These are phyloP conservation scores for Trachythela sp. DNA, from an alignment of 64 coral and sea anemone species.

Conservation along the genomic window DNA sequence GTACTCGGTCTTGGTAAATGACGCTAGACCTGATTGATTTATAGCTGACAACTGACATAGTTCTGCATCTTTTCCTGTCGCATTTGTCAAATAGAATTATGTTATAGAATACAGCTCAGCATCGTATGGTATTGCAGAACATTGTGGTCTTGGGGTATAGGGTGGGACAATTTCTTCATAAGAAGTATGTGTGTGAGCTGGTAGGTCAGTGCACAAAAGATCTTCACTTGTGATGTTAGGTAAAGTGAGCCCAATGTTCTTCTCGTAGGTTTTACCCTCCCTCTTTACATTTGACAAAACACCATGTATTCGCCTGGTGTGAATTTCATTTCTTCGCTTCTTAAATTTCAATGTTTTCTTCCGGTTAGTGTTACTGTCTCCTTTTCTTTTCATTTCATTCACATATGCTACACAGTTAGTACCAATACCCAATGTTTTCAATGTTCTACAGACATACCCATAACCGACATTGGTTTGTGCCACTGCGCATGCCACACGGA, in stretches of 20 bases:
- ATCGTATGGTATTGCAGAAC: neutral
- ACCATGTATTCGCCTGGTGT: neutral
- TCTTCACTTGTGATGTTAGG: neutral
- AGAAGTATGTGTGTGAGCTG: neutral
- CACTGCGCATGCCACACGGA: conserved; percentile 1
- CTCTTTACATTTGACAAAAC: neutral
- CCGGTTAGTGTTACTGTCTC: neutral
- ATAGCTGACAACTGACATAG: conserved; percentile 19
- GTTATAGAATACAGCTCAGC: neutral
- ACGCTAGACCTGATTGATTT: neutral
- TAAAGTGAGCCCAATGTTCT: neutral
- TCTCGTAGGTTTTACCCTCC: conserved; percentile 30
- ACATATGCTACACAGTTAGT: neutral
- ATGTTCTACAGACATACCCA: neutral
- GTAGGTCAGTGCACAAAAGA: neutral
- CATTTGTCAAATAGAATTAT: neutral
- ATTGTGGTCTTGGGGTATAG: neutral
- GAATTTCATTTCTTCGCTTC: conserved; percentile 8
- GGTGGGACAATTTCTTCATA: neutral
- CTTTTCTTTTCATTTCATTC: conserved; percentile 13
- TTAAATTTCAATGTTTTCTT: conserved; percentile 43
- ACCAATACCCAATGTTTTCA: conserved; percentile 44
- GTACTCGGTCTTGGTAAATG: conserved; percentile 38
- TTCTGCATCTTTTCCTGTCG: conserved; percentile 18
- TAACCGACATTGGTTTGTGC: neutral